A percentile compares a stretch with the other conserved stretches of the same genome.
Evolutionary conservation across 2,888 invertebrate genomes (phyloP).

Genomic region (Drosophila phalerata): DNA sequence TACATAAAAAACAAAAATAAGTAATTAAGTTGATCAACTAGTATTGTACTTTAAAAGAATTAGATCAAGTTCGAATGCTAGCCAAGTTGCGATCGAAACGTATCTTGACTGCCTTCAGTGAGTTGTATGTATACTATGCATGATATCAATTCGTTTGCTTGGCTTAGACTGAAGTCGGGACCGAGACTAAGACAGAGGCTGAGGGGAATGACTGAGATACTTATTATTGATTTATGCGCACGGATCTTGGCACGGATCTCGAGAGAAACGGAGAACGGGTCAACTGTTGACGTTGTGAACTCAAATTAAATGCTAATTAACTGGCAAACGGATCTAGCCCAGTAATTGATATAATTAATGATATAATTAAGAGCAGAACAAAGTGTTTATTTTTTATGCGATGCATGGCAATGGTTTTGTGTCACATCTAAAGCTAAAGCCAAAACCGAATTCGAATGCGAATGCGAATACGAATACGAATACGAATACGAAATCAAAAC

Average conservation of each 20-base stretch:
- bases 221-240: constrained; percentile 75
- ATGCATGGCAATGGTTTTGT: constrained; percentile 34
- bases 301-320: constrained; percentile 72
- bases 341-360: constrained; percentile 49
- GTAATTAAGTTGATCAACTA: constrained; percentile 41
- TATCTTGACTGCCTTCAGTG: constrained; percentile 56
- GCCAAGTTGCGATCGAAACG: constrained; percentile 13
- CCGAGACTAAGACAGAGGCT: too few relatives aligned
- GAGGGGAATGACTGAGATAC: constrained; percentile 43
- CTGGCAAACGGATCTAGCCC: constrained; percentile 67
- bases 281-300: constrained; percentile 41
- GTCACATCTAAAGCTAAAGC: constrained; percentile 30
- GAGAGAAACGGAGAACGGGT: constrained; percentile 38
- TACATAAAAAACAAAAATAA: constrained; percentile 22
- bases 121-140: constrained; percentile 30
- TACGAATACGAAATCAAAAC: constrained; percentile 1
- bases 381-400: constrained; percentile 12
- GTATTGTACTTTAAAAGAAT: constrained; percentile 57
- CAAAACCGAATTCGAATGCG: constrained; percentile 10
- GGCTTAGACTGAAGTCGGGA: constrained; percentile 12
- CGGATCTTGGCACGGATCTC: constrained; percentile 59
- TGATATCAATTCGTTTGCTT: constrained; percentile 34
- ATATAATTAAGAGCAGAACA: constrained; percentile 63
- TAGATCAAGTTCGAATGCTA: constrained; percentile 69
- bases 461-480: constrained; percentile 11